Conservation (phyloP, 2,113 vertebrate species). For the Sylvietta virens region DNA sequence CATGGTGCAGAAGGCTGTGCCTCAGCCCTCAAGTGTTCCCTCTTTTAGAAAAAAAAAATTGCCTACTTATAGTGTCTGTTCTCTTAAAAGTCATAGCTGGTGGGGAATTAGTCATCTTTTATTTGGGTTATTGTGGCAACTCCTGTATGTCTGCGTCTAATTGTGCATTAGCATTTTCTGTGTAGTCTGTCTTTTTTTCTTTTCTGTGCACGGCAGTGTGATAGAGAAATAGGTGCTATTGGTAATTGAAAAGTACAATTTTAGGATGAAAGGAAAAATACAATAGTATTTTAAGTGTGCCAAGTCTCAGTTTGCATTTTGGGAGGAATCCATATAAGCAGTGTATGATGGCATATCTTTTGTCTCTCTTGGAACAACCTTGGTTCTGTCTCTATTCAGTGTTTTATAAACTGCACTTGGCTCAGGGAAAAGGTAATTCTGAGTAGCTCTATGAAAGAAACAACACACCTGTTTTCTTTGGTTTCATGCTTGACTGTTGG, state of each 20-base stretch:
- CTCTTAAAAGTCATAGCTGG: background rate
- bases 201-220: background rate
- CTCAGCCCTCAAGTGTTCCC: fast-evolving
- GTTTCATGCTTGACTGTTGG: background rate
- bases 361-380: background rate
- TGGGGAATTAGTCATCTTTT: background rate
- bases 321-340: background rate
- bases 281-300: background rate
- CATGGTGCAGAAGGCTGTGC: too few species aligned
- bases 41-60: background rate
- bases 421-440: background rate
- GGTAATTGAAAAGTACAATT: background rate
- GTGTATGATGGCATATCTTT: background rate
- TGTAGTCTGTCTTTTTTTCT: background rate
- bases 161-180: background rate
- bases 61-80: background rate
- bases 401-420: background rate
- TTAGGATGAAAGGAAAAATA: background rate
- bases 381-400: background rate
- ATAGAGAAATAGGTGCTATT: background rate
- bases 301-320: background rate
- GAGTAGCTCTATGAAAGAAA: background rate
- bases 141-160: background rate
- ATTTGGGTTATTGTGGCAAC: background rate
- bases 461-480: background rate